Base-by-base conservation (phyloP, 2,888 invertebrate species). In the Bombylius major region DNA sequence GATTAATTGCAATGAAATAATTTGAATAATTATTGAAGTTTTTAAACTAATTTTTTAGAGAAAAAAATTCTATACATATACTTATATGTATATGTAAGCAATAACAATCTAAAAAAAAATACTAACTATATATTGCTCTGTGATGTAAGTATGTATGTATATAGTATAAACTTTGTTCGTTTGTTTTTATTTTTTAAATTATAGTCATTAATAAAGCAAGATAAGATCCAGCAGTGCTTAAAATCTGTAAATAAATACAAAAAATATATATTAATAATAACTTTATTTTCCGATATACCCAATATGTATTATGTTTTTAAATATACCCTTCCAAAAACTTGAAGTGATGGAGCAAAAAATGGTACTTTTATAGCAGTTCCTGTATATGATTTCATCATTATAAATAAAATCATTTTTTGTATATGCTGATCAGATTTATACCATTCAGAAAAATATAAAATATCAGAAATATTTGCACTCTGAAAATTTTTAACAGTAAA, bases 191-290 rank as follows among this genome's bases (percentile, higher is more conserved):
- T 23, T 50, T 39, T 48, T 53, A 53, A 42, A 68, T 57, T 56
- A 70, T 70, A 31, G 68, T 67, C 61, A 67, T 69, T 59, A 71
- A 56, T 50, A 70, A 60, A 5, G 71, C 64, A 57, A 70, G 65
- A 58, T 70, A 70, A 45, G 70, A 70, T 59, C 70, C 70, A 51
- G 70, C 65, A 54, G 70, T 70, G 54, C 70, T 67, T 47, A 70
- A 64, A 59, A 71, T 70, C 70, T 70, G 60, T 50, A 57, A 57
- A 53, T 50, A 3, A 50, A 34, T 33, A 31, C 6, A 45, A 45
- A n/a, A 44, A 23, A 32, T 42, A 48, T 31, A 32, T 44, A 34
- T 46, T 9, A 32, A 33, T 32, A 32, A 13, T 5, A 36, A 36
- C 4, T 36, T 36, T 7, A 5, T 1, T 36, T 36, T 36, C 4